Percentiles rank a stretch among this genome's conserved stretches.
Evolutionary conservation across 2,797 vertebrate genomes (phyloP).

Genomic region (Rhynchotus rufescens): DNA sequence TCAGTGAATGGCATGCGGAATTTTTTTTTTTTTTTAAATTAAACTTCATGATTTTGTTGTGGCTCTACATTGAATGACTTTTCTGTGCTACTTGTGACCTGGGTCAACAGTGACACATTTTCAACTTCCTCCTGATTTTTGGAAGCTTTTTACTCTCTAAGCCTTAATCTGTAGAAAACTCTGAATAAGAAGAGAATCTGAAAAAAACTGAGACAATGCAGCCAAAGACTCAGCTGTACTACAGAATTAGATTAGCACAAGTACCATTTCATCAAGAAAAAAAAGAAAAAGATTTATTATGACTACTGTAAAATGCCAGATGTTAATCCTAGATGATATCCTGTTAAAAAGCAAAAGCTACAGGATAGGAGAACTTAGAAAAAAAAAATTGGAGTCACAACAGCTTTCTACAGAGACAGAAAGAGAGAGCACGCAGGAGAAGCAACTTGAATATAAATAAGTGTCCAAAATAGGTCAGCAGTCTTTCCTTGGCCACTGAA

Average conservation of each 20-base stretch:
- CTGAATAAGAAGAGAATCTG: not conserved
- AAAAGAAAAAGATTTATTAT: constrained; percentile 28
- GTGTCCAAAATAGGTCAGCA: constrained; percentile 83
- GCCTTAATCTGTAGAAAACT: not conserved
- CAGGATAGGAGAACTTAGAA: not conserved
- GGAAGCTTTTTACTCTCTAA: not conserved
- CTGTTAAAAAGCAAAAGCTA: constrained; percentile 43
- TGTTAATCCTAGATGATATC: constrained; percentile 17
- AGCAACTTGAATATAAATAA: constrained; percentile 83
- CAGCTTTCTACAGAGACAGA: constrained; percentile 61
- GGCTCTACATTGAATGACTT: not conserved
- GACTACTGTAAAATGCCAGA: constrained; percentile 29
- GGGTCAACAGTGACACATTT: not conserved
- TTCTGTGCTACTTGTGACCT: not conserved
- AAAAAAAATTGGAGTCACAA: constrained; percentile 25
- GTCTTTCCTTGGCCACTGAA: constrained; percentile 69
- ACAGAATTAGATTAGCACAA: not conserved
- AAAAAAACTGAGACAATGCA: not conserved
- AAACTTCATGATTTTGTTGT: not conserved
- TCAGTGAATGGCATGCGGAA: not conserved
- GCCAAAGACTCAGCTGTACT: not conserved
- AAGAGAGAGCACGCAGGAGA: constrained; percentile 58
- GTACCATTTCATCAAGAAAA: constrained; percentile 9
- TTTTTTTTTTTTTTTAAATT: not conserved
- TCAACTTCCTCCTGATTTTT: not conserved